Base-by-base conservation (phyloP, 2,888 invertebrate species). In the Amblyjoppa fuscipennis region DNA sequence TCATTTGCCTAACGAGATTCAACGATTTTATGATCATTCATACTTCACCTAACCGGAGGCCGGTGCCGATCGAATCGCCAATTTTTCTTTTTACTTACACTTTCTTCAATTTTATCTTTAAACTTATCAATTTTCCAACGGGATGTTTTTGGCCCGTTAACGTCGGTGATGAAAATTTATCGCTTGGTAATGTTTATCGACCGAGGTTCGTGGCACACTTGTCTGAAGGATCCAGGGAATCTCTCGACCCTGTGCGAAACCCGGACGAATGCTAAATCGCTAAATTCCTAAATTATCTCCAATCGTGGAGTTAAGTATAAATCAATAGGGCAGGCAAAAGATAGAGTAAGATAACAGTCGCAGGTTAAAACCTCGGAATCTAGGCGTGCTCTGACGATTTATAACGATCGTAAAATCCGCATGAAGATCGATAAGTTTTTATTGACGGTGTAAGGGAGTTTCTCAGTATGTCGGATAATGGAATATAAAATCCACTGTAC, bases 1-100 rank as follows among this genome's bases (percentile, higher is more conserved):
- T 80, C 82, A 83, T 85, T 85, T 83, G 51, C 51, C 68, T 82
- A 85, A 85, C 85, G 71, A 85, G 59, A 83, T 85, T 76, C 83
- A 66, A 66, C 49, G 13, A 20, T 45, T 66, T 73, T 70, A 70
- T 64, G 71, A 4, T 59, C 13, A 16, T 31, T 61, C 4, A 25
- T 31, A 31, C 61, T 28, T 9, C 11, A 31, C 11, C 31, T 28
- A 61, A 31, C 31, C 28, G 56, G 56, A 56, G 25, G 7, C 76
- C 76, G 34, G 2, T 11, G 49, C 75, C 56, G 75, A 84, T 70
- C 51, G 49, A 84, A 70, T n/a, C 34, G 75, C 28, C 9, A 31
- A 81, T 77, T 41, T 28, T 7, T 7, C 31, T 66, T 69, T 69
- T 69, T 69, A 20, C 20, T 20, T 20, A 20, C 20, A 20, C 20